phyloP scores from a whole-genome alignment of 2,113 vertebrate genomes.

The Trachemys scripta region DNA sequence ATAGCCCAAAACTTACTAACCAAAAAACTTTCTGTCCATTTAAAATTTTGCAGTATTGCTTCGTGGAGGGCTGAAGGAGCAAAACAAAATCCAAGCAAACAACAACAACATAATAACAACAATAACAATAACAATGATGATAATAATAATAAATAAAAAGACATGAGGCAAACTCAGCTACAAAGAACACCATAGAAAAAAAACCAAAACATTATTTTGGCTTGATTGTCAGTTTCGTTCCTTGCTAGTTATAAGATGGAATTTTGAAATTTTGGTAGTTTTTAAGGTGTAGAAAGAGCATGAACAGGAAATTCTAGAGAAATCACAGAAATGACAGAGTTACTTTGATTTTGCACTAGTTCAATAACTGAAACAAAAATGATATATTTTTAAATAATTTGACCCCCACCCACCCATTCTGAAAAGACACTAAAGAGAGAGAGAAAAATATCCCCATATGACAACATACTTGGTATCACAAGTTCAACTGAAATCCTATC shows the following conservation, averaged over 20 bases:
- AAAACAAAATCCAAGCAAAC: background rate
- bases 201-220: background rate
- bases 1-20: background rate
- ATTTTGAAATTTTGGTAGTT: background rate
- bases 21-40: background rate
- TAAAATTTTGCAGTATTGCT: background rate
- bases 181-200: background rate
- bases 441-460: conserved; percentile 12
- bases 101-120: no score
- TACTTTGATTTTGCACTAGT: conserved; percentile 12
- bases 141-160: no score
- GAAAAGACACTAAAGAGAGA: conserved; percentile 46
- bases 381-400: conserved; percentile 25
- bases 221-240: background rate
- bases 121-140: no score
- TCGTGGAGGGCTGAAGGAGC: background rate
- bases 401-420: background rate
- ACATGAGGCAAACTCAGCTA: background rate
- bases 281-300: background rate
- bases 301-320: background rate
- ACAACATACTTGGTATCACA: background rate
- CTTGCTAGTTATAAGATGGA: background rate
- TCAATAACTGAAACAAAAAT: conserved; percentile 50
- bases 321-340: conserved; percentile 16
- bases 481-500: background rate